Base-by-base conservation (phyloP, 2,113 vertebrate species). In the Peromyscus polionotus region DNA sequence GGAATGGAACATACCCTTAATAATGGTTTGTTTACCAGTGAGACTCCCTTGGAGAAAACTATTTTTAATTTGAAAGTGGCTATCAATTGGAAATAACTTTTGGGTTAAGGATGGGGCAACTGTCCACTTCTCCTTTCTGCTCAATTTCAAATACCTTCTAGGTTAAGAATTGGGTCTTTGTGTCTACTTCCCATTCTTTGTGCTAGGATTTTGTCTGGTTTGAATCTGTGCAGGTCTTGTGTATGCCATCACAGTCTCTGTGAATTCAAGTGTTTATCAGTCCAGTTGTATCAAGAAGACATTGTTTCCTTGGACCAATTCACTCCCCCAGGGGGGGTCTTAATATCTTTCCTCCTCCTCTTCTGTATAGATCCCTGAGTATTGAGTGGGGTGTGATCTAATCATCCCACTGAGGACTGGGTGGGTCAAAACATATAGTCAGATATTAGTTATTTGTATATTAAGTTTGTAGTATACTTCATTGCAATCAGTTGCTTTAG, bases 351-450 rank as follows among this genome's bases (percentile, higher is more conserved):
- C 20, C 5, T 22, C 31, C 4, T 33, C 17, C 17, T 79, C 45
- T 54, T 79, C 76, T 79, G 16, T 48, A 54, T 54, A 54, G 76
- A 79, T 54, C 28, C 31, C 19, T 57, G 79, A 22, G 51, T 33
- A 57, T 31, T 57, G 17, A 57, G 2, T 33, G 5, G 9, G 3
- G 17, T 80, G 1, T 79, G 12, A 54, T 36, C 20, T 7, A 54
- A 28, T 80, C 77, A 54, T 80, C 77, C 48, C 31, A 19, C 48
- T 54, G 14, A 54, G 31, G 9, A 4, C 19, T 80, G 31, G 54
- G 31, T 88, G 14, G 11, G 76, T 95, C 63, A 95, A 93, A 96
- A 33, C 88, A 68, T 87, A 51, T 5, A 88, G 19, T 90, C 17
- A 63, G 17, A 3, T 73, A 51, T 45, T n/a, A 61, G 59, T 54